Evolutionary conservation across 2,888 invertebrate genomes (phyloP).

Genomic region (Carterocephalus palaemon): DNA sequence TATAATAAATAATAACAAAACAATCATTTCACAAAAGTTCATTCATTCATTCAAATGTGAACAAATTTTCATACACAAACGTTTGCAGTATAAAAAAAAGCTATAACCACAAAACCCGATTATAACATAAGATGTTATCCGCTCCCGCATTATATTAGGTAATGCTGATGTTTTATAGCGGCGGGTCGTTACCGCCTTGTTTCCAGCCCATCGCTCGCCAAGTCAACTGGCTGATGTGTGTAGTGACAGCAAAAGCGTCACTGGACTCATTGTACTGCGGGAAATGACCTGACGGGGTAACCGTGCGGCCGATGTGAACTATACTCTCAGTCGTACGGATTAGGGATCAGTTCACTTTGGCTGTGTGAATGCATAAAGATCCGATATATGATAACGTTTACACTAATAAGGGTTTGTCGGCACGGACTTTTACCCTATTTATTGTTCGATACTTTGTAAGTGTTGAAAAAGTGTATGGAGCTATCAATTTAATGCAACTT

Average conservation of each 20-base stretch:
- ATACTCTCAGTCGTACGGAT: neutral
- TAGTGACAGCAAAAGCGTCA: conserved; percentile 30
- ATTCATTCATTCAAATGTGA: neutral
- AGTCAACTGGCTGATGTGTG: conserved; percentile 31
- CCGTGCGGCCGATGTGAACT: neutral
- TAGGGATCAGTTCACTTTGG: conserved; percentile 8
- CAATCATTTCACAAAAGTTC: neutral
- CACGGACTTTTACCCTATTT: conserved; percentile 17
- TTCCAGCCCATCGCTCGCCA: conserved; percentile 33
- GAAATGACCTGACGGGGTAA: conserved; percentile 4
- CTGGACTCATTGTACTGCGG: conserved; percentile 18
- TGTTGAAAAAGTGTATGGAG: no score
- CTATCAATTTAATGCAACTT: no score
- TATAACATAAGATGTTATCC: conserved; percentile 25
- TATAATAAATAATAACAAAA: no score
- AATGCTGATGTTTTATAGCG: conserved; percentile 24
- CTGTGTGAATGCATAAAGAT: conserved; percentile 16
- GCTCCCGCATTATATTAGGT: conserved; percentile 23
- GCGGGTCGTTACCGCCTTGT: conserved; percentile 27
- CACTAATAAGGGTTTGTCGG: conserved; percentile 24
- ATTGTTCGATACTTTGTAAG: conserved; percentile 14
- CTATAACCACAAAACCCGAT: conserved; percentile 15
- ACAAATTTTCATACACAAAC: neutral
- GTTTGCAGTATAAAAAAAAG: conserved; percentile 11
- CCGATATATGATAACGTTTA: conserved; percentile 19